Evolutionary conservation across 2,113 vertebrate species (phyloP).

Genomic region (Chaetodon trifascialis): DNA sequence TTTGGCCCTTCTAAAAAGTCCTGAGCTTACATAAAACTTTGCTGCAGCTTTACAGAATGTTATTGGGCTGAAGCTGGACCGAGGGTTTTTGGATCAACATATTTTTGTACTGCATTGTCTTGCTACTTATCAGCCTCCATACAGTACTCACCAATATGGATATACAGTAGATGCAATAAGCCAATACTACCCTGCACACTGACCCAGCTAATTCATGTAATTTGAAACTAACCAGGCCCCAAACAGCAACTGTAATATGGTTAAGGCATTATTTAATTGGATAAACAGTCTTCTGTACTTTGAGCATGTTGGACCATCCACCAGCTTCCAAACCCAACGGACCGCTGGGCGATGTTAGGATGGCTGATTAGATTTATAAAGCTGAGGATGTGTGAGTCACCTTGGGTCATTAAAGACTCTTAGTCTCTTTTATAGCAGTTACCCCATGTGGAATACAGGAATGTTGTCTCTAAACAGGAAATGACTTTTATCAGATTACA

Average conservation of each 20-base stretch:
- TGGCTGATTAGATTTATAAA: slow-evolving; percentile 47
- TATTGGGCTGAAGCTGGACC: background rate
- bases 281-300: background rate
- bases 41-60: background rate
- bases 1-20: background rate
- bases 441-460: slow-evolving; percentile 48
- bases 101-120: background rate
- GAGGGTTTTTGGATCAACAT: background rate
- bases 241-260: background rate
- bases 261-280: background rate
- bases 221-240: too few species aligned
- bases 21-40: background rate
- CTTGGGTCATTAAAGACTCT: slow-evolving; percentile 41
- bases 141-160: background rate
- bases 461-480: slow-evolving; percentile 67
- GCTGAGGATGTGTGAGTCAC: slow-evolving; percentile 57
- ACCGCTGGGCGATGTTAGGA: slow-evolving; percentile 29
- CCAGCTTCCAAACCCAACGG: slow-evolving; percentile 45
- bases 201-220: background rate
- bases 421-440: slow-evolving; percentile 32
- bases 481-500: slow-evolving; percentile 52
- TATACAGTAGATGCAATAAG: background rate
- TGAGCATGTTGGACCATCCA: background rate
- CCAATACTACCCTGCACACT: background rate
- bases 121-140: background rate